Evolutionary conservation across 2,113 vertebrate genomes (phyloP).

Genomic region (Ranitomeya imitator): DNA sequence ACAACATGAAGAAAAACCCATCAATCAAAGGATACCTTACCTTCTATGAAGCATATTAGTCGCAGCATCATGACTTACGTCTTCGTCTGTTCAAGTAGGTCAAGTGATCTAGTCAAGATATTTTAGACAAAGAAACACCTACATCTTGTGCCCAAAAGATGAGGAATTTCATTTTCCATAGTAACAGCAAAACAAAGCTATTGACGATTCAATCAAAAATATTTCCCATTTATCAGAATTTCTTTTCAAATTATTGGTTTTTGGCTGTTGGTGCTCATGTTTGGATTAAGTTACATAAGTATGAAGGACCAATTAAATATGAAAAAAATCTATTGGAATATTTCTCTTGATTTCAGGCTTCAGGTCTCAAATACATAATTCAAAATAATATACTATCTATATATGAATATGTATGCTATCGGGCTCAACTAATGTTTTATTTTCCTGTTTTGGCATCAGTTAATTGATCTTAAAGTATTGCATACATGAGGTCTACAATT

Average conservation of each 20-base stretch:
- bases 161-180: not conserved
- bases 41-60: not conserved
- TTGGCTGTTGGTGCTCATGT: not conserved
- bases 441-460: too few species aligned
- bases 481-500: too few species aligned
- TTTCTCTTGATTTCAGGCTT: not conserved
- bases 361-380: not conserved
- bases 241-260: not conserved
- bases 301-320: not conserved
- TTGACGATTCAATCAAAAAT: not conserved
- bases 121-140: not conserved
- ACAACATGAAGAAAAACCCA: not conserved
- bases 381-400: too few species aligned
- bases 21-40: not conserved
- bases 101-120: not conserved
- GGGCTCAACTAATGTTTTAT: too few species aligned
- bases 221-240: not conserved
- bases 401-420: not conserved
- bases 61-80: not conserved
- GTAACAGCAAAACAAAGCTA: not conserved
- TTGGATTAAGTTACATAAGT: not conserved
- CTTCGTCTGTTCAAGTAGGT: not conserved
- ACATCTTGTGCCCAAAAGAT: not conserved
- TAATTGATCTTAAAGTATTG: too few species aligned
- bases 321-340: not conserved